These are phyloP conservation scores for Psittacula echo DNA, from an alignment of 2,797 vertebrate genomes.

Conservation along the genomic window DNA sequence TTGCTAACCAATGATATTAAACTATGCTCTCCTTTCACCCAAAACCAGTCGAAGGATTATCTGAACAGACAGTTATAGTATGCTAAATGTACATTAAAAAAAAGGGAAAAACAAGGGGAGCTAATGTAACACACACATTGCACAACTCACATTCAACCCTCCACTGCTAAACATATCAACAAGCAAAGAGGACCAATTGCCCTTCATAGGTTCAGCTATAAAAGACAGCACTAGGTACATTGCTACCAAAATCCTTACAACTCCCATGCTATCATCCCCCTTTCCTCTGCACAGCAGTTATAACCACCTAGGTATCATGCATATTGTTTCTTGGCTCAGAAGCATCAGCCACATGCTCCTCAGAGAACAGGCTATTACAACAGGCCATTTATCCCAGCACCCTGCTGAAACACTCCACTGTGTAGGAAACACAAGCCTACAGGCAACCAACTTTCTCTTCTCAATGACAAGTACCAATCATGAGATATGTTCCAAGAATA, in stretches of 20 bases:
- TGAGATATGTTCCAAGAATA: background rate
- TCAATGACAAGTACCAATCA: background rate
- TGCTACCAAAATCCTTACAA: background rate
- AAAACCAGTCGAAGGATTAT: background rate
- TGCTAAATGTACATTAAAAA: rapidly evolving
- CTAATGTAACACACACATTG: background rate
- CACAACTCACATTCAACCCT: background rate
- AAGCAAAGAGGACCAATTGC: background rate
- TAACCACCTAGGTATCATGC: background rate
- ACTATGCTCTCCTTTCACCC: background rate
- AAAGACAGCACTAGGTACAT: background rate
- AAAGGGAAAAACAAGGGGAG: background rate
- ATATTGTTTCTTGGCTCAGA: background rate
- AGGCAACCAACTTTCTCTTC: background rate
- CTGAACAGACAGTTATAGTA: background rate
- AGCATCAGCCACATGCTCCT: background rate
- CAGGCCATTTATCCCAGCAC: background rate
- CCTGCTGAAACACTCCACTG: background rate
- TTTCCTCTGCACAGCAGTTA: background rate
- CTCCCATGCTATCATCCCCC: background rate
- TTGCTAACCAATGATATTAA: background rate
- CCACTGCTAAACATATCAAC: background rate
- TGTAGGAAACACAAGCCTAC: background rate
- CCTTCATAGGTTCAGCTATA: background rate
- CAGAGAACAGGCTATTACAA: background rate